phyloP scores from a whole-genome alignment of 1,140 invertebrate species.

The Teleopsis dalmanni region DNA sequence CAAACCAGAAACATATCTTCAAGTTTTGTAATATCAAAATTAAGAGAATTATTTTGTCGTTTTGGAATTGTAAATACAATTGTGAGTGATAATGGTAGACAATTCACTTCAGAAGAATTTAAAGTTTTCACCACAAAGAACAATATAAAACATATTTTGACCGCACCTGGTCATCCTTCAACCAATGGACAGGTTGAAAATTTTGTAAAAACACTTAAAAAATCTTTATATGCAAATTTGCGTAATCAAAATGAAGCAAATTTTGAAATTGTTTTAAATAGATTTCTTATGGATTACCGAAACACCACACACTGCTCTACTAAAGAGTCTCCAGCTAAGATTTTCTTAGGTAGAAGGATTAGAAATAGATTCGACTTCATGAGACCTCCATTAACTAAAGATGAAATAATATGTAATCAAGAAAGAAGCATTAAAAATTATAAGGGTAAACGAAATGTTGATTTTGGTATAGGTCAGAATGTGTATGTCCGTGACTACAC shows the following conservation, averaged over 20 bases:
- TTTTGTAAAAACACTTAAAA: conserved; percentile 3
- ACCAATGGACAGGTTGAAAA: conserved; percentile 5
- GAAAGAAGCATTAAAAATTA: conserved; percentile 6
- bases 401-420: not conserved
- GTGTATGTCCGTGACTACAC: conserved; percentile 3
- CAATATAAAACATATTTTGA: conserved; percentile 1
- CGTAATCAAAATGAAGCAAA: not conserved
- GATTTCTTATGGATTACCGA: conserved; percentile 10
- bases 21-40: conserved; percentile 1
- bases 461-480: conserved; percentile 9
- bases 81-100: conserved; percentile 2
- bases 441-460: conserved; percentile 4
- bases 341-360: conserved; percentile 5
- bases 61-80: conserved; percentile 1
- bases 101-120: conserved; percentile 9
- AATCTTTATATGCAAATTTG: conserved; percentile 7
- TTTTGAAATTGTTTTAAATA: conserved; percentile 1
- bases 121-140: conserved; percentile 1
- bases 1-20: conserved; percentile 2
- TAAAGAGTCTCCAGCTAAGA: conserved; percentile 1
- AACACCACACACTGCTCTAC: conserved; percentile 8
- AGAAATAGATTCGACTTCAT: conserved; percentile 16
- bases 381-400: conserved; percentile 2
- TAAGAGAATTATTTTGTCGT: conserved; percentile 5
- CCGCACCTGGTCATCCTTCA: not conserved